A percentile compares a stretch with the other conserved stretches of the same genome.
phyloP scores from a whole-genome alignment of 2,888 invertebrate genomes.

The Meta bourneti region DNA sequence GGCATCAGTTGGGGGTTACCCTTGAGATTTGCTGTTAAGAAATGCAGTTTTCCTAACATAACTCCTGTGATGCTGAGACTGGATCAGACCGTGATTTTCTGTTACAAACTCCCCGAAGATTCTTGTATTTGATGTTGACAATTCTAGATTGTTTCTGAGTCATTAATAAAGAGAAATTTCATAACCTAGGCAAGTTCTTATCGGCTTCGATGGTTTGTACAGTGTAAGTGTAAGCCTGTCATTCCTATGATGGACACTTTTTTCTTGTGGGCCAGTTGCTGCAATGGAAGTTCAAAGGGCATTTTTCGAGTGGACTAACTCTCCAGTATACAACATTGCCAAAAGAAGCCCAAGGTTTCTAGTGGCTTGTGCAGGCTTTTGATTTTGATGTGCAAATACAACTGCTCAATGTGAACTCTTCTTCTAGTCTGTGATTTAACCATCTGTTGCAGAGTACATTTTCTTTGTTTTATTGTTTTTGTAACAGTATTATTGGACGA shows the following conservation, averaged over 20 bases:
- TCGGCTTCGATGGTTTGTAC: conserved; percentile 52
- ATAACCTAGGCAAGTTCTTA: background rate
- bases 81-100: background rate
- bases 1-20: too few species aligned
- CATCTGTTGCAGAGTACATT: conserved; percentile 75
- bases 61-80: background rate
- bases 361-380: conserved; percentile 62
- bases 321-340: conserved; percentile 49
- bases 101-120: background rate
- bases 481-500: conserved; percentile 76
- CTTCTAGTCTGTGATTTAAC: conserved; percentile 77
- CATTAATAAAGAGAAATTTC: conserved; percentile 11
- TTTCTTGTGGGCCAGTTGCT: conserved; percentile 67
- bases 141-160: background rate
- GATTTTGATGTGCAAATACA: conserved; percentile 74
- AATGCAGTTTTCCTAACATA: background rate
- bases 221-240: conserved; percentile 42
- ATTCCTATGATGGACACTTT: conserved; percentile 31
- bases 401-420: conserved; percentile 75
- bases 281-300: conserved; percentile 60
- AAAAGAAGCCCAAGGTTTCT: conserved; percentile 53
- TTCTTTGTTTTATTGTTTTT: conserved; percentile 70
- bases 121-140: background rate
- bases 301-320: conserved; percentile 58
- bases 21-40: too few species aligned